Percentiles rank a stretch among this genome's conserved stretches.
Evolutionary conservation across 2,113 vertebrate genomes (phyloP).

Genomic region (Sialia sialis): DNA sequence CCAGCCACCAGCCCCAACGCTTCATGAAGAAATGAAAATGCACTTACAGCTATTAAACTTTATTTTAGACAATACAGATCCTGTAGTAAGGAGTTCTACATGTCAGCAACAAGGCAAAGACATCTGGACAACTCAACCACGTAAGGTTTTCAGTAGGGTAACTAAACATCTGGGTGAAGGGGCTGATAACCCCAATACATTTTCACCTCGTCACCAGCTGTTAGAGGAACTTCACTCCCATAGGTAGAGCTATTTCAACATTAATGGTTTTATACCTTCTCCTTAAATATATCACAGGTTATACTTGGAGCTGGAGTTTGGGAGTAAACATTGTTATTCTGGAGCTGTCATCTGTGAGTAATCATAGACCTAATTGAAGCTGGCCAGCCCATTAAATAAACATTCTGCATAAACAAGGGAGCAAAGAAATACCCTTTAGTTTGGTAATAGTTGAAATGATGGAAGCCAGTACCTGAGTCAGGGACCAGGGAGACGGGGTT

Average conservation of each 20-base stretch:
- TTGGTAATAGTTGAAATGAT: constrained; percentile 32
- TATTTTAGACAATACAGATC: background rate
- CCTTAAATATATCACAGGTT: constrained; percentile 28
- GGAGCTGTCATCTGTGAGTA: constrained; percentile 58
- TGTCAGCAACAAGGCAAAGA: background rate
- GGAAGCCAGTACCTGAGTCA: background rate
- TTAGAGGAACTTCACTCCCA: background rate
- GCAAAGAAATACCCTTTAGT: constrained; percentile 47
- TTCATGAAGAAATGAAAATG: background rate
- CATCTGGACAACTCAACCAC: background rate
- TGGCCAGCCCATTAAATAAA: constrained; percentile 64
- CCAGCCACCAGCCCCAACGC: background rate
- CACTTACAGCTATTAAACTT: background rate
- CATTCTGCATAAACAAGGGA: constrained; percentile 37
- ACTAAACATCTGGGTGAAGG: background rate
- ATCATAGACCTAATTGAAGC: constrained; percentile 58
- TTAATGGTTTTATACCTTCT: constrained; percentile 17
- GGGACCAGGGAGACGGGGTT: background rate
- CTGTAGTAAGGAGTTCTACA: background rate
- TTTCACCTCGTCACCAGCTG: background rate
- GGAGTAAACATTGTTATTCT: constrained; percentile 48
- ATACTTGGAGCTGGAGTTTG: constrained; percentile 25
- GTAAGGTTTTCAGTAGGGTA: background rate
- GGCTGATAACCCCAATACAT: background rate
- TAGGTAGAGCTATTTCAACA: background rate